Evolutionary conservation across 2,113 vertebrate species (phyloP).

Genomic region (Protomyctophum bolini): DNA sequence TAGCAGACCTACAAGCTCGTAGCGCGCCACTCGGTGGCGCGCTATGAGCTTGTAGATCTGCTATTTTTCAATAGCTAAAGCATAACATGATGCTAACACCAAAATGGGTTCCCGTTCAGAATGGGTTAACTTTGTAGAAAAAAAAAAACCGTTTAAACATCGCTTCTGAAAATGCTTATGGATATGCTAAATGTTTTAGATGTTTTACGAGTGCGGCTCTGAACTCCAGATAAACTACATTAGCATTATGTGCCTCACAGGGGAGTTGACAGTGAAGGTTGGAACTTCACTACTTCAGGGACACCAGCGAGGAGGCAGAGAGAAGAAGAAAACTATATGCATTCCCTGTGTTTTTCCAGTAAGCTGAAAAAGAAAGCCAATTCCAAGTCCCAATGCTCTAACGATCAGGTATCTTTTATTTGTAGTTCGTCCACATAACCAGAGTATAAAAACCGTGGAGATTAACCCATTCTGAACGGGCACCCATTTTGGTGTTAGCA

Average conservation of each 20-base stretch:
- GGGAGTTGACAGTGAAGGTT: neutral
- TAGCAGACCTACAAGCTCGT: too few relatives aligned
- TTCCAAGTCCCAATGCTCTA: neutral
- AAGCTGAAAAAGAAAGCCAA: constrained; percentile 4
- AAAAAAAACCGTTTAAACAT: constrained; percentile 1
- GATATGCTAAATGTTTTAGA: neutral
- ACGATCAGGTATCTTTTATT: neutral
- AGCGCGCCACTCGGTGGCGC: too few relatives aligned
- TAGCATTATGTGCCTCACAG: neutral
- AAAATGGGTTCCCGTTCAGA: too few relatives aligned
- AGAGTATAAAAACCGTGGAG: neutral
- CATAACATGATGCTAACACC: too few relatives aligned
- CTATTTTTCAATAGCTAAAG: too few relatives aligned
- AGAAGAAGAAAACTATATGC: neutral
- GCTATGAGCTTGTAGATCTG: too few relatives aligned
- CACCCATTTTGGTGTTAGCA: too few relatives aligned
- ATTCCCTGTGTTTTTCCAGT: too few relatives aligned
- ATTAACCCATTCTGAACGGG: too few relatives aligned
- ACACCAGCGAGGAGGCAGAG: neutral
- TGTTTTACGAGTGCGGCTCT: constrained; percentile 11
- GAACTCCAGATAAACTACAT: constrained; percentile 8
- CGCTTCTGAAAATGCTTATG: neutral
- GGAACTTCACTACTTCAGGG: neutral
- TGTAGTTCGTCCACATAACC: neutral
- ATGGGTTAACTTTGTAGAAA: neutral